Evolutionary conservation across 2,113 vertebrate species (phyloP).

Genomic region (Macaca nemestrina): DNA sequence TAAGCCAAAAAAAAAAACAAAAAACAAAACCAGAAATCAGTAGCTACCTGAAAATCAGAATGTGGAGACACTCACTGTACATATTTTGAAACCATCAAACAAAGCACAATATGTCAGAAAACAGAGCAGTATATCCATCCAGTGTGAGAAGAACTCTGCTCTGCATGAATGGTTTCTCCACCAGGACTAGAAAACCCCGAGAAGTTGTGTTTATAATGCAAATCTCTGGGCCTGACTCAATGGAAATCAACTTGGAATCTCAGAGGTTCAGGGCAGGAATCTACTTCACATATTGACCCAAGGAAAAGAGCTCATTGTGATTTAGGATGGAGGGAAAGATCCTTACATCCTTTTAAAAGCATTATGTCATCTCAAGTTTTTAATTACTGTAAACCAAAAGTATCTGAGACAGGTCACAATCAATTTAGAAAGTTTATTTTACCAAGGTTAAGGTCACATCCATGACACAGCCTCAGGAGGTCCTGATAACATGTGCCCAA

Average conservation of each 20-base stretch:
- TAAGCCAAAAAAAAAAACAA: neutral
- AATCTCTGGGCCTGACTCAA: no score
- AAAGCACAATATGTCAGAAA: neutral
- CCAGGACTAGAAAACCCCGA: neutral
- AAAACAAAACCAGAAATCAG: neutral
- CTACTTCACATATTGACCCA: accelerated
- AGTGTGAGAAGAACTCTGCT: neutral
- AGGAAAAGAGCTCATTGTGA: neutral
- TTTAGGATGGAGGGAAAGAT: neutral
- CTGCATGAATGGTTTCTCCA: neutral
- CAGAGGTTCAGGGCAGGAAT: neutral
- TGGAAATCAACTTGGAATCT: neutral
- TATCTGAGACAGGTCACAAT: no score
- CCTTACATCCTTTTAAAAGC: neutral
- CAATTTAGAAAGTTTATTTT: no score
- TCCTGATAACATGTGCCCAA: no score
- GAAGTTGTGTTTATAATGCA: neutral
- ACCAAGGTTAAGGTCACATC: no score
- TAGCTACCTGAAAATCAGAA: neutral
- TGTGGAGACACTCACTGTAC: neutral
- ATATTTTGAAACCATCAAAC: neutral
- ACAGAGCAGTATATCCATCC: neutral
- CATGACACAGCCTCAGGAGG: no score
- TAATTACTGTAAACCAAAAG: neutral
- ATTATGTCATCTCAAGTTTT: slow-evolving; percentile 55